These are phyloP conservation scores for Gasteruption jaculator DNA, from an alignment of 2,888 invertebrate genomes.

Conservation along the genomic window DNA sequence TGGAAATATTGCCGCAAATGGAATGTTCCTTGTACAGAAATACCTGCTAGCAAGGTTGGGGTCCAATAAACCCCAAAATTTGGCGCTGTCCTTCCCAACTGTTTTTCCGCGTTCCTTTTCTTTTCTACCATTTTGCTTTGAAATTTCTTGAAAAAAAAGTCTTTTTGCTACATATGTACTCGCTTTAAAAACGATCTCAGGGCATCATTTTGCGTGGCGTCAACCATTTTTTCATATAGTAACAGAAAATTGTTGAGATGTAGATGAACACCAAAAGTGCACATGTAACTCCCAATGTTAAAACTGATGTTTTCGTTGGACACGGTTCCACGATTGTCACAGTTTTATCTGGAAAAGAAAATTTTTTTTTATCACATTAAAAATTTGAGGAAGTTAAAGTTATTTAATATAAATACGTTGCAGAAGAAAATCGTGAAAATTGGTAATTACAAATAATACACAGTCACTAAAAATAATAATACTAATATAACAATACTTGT, in stretches of 20 bases:
- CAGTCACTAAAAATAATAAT: too few relatives aligned
- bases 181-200: too few relatives aligned
- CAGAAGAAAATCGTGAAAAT: background rate
- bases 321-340: constrained; percentile 88
- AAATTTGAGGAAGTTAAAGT: constrained; percentile 1
- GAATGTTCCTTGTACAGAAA: too few relatives aligned
- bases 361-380: too few relatives aligned
- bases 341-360: constrained; percentile 69
- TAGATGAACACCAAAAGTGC: constrained; percentile 84
- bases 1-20: too few relatives aligned
- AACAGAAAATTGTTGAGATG: constrained; percentile 87
- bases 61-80: too few relatives aligned
- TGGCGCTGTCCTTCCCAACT: background rate
- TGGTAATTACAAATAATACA: too few relatives aligned
- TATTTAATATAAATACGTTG: constrained; percentile 1
- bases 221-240: constrained; percentile 91
- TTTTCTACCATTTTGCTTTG: too few relatives aligned
- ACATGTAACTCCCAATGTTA: constrained; percentile 86
- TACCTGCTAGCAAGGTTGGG: too few relatives aligned
- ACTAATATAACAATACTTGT: too few relatives aligned
- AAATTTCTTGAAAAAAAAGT: constrained; percentile 5
- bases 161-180: constrained; percentile 4
- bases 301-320: constrained; percentile 86
- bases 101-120: background rate
- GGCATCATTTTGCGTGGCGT: constrained; percentile 78